These are phyloP conservation scores for Microcebus murinus DNA, from an alignment of 2,113 vertebrate genomes.

Conservation along the genomic window DNA sequence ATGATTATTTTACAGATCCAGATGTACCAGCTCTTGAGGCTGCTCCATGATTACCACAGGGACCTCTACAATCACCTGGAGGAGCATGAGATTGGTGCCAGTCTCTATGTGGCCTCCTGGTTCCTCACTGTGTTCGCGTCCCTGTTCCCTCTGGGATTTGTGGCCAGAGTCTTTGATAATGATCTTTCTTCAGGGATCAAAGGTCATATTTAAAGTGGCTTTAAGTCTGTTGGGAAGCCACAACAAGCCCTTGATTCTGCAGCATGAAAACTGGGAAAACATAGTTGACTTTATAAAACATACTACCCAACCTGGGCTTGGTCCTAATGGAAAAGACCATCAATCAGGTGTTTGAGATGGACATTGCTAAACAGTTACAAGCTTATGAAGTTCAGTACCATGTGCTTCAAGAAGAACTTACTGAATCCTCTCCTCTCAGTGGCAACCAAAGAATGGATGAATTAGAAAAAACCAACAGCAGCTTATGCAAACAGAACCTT, in stretches of 20 bases:
- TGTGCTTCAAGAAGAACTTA: slow-evolving; percentile 95
- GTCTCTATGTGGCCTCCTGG: slow-evolving; percentile 91
- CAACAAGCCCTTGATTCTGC: slow-evolving; percentile 95
- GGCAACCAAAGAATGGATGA: slow-evolving; percentile 95
- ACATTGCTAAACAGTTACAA: slow-evolving; percentile 96
- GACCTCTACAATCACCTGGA: slow-evolving; percentile 90
- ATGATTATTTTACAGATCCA: slow-evolving; percentile 92
- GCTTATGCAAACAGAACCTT: slow-evolving; percentile 95
- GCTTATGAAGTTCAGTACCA: slow-evolving; percentile 99
- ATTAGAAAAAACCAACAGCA: slow-evolving; percentile 95
- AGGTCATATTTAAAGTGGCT: slow-evolving; percentile 97
- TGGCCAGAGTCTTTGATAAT: slow-evolving; percentile 93
- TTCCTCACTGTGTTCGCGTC: slow-evolving; percentile 91
- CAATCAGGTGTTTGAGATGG: slow-evolving; percentile 98
- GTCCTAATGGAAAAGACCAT: slow-evolving; percentile 99
- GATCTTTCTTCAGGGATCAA: slow-evolving; percentile 95
- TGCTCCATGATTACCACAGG: slow-evolving; percentile 90
- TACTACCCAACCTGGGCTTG: slow-evolving; percentile 94
- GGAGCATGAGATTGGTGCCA: slow-evolving; percentile 89
- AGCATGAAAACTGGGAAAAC: slow-evolving; percentile 95
- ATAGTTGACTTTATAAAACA: slow-evolving; percentile 97
- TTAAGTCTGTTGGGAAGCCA: slow-evolving; percentile 94
- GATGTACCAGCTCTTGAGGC: slow-evolving; percentile 91
- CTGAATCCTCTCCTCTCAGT: slow-evolving; percentile 93
- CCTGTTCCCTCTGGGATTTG: slow-evolving; percentile 90